phyloP scores from a whole-genome alignment of 2,797 vertebrate species.

The Huso huso region DNA sequence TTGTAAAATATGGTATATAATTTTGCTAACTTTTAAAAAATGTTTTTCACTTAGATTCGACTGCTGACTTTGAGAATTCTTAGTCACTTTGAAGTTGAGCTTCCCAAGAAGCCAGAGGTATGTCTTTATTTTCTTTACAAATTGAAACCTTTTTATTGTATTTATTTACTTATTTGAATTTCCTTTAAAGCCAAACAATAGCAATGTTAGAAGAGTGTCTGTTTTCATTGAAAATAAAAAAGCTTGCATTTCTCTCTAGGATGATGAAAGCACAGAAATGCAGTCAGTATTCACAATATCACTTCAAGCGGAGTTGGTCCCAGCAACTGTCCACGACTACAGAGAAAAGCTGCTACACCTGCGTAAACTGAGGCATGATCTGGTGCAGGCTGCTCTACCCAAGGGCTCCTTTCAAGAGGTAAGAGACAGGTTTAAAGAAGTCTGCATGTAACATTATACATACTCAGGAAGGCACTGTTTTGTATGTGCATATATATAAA shows the following conservation, averaged over 20 bases:
- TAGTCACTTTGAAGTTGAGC: conserved; percentile 72
- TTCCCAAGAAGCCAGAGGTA: conserved; percentile 66
- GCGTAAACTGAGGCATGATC: conserved; percentile 82
- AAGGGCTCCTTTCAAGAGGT: conserved; percentile 77
- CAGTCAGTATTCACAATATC: conserved; percentile 72
- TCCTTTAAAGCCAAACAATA: background rate
- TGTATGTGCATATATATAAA: background rate
- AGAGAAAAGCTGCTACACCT: conserved; percentile 90
- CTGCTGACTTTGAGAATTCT: conserved; percentile 84
- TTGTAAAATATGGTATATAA: background rate
- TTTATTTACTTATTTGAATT: background rate
- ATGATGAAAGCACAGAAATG: conserved; percentile 48
- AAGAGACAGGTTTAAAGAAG: conserved; percentile 7
- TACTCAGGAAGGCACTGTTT: background rate
- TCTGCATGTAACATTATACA: background rate
- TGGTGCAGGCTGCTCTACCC: conserved; percentile 60
- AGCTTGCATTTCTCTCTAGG: conserved; percentile 44
- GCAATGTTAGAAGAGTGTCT: too few species aligned
- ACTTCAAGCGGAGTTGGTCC: conserved; percentile 84
- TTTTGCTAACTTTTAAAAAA: background rate
- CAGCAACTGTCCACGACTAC: conserved; percentile 86
- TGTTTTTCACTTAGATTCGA: conserved; percentile 64
- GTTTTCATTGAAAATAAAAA: background rate
- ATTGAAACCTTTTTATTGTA: background rate
- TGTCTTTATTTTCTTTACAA: background rate